Base-by-base conservation (phyloP, 2,888 invertebrate genomes). In the Hirtodrosophila alboralis region DNA sequence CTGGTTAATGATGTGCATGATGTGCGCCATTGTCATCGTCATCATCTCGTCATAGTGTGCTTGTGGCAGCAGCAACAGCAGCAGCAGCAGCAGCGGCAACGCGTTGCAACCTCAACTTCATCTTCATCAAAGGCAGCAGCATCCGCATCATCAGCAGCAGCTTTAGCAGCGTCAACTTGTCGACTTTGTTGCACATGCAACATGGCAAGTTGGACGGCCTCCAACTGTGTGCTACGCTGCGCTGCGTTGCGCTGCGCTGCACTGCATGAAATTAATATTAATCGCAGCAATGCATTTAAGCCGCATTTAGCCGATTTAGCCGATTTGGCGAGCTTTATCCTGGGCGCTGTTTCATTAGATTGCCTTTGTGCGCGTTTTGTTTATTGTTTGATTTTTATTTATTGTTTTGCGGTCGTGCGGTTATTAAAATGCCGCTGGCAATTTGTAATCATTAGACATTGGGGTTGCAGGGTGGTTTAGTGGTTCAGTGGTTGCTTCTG, bases 1-100 rank as follows among this genome's bases (percentile, higher is more conserved):
- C 48, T 57, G 75, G 84, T 86, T 81, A 81, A 81, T 81, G 86
- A 86, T 77, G 86, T 77, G 84, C 84, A 84, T 85, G 76, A 83
- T 85, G 79, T 65, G 84, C 72, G 57, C 60, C 68, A 71, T 77
- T 84, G 74, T 69, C 74, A 54, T 41, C 64, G 49, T 43, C 72
- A 44, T 75, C 67, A 58, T 47, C 40, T 67, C 61, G 75, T 59
- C 38, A 34, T 51, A 28, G 47, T 44, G 36, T 68, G 74, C 68
- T 49, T 62, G 69, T 70, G 69, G 62, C 69, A 69, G 54, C 37
- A 12, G 34, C 26, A 57, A 27, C 23, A 51, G 37, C 12, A 33
- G 33, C 30, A 34, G 40, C n/a, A 14, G 27, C 49, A 40, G 34
- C 26, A 57, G 31, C 27, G 34, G 40, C n/a, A 21, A 26, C 49